These are phyloP conservation scores for Azorinus chamasolen DNA, from an alignment of 2,888 invertebrate species.

Conservation along the genomic window DNA sequence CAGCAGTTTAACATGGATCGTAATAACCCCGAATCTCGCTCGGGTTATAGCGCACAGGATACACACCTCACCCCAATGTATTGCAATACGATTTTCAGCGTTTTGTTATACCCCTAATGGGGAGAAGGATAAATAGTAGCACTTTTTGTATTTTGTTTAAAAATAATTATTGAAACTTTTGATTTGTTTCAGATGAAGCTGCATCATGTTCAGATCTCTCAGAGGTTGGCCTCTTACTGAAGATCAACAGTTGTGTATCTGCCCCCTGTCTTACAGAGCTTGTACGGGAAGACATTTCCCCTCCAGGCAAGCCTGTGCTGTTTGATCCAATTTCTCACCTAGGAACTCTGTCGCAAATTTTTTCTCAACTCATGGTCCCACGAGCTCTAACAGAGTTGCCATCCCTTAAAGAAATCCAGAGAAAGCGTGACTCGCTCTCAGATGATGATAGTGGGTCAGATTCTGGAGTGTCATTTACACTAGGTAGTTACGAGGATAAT, in stretches of 20 bases:
- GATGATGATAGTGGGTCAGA: slow-evolving; percentile 24
- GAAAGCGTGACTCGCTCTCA: background rate
- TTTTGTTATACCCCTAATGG: too few relatives aligned
- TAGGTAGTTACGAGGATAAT: slow-evolving; percentile 17
- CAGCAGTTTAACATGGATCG: too few relatives aligned
- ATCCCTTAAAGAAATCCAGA: slow-evolving; percentile 11
- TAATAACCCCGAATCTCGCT: too few relatives aligned
- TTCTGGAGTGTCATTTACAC: slow-evolving; percentile 55
- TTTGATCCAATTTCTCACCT: slow-evolving; percentile 29
- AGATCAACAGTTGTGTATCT: slow-evolving; percentile 59
- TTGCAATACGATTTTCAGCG: too few relatives aligned
- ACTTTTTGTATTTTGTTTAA: too few relatives aligned
- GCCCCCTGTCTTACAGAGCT: slow-evolving; percentile 73
- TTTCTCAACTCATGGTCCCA: slow-evolving; percentile 41
- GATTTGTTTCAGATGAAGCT: too few relatives aligned
- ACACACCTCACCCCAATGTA: too few relatives aligned
- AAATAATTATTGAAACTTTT: too few relatives aligned
- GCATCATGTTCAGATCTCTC: background rate
- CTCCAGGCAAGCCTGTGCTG: slow-evolving; percentile 18
- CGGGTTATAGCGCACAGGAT: too few relatives aligned
- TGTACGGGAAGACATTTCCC: slow-evolving; percentile 60
- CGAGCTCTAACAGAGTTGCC: slow-evolving; percentile 24
- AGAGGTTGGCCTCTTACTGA: background rate
- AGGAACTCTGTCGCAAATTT: slow-evolving; percentile 45
- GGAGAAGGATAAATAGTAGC: too few relatives aligned